Base-by-base conservation (phyloP, 1,140 invertebrate genomes). In the Lasioglossum baleicum region DNA sequence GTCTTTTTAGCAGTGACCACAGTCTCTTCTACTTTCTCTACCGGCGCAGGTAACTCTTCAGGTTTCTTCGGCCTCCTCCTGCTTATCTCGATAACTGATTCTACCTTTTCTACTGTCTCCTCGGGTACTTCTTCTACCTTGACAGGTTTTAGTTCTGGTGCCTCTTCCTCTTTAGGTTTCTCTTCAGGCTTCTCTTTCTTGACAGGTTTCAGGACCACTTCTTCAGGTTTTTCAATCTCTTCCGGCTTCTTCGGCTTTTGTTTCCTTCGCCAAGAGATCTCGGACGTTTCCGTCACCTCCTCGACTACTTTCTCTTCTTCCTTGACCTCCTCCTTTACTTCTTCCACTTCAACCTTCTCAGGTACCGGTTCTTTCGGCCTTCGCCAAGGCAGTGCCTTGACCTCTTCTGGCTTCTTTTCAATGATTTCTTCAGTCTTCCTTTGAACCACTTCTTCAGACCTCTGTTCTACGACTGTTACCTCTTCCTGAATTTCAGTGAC, bases 21-120 rank as follows among this genome's bases (percentile, higher is more conserved):
- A 0, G 44, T 66, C 15, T 79, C 69, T 4, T 73, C 77, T 2
- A 26, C 22, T 17, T 80, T 56, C 15, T 80, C 51, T 20, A 31
- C 7, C 7, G 48, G 63, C 13, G 91, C 91, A 84, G 91, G 82
- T 72, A 92, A 91, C 81, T 92, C 90, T 82, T 94, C 93, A 7
- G 89, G 72, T 17, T 90, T 90, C 76, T 48, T 78, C 0, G 75
- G 75, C n/a, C 67, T 72, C 7, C 22, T 66, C 22, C 40, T 67
- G 58, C 90, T 10, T 75, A 87, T 65, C 84, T 88, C 69, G 42
- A 70, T 71, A 22, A 83, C 70, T 65, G 75, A 83, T 75, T 93
- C 90, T 78, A 91, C 91, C 42, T 85, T 82, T 56, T 85, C 84
- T 74, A 88, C 79, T 11, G 67, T 11, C 31, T 77, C 63, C 26